Base-by-base conservation (phyloP, 2,888 invertebrate genomes). In the Incurvaria masculella region DNA sequence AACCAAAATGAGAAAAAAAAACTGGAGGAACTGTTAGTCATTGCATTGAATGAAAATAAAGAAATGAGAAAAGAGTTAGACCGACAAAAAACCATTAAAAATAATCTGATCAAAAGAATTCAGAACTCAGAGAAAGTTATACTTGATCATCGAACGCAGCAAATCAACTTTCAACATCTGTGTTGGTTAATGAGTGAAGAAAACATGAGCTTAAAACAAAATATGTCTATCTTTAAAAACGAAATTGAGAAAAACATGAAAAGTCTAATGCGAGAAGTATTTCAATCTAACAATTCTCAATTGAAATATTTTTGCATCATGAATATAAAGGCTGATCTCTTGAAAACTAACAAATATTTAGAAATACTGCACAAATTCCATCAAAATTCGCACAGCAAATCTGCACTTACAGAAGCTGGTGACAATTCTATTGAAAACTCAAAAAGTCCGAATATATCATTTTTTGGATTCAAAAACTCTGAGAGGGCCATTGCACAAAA, bases 41-140 rank as follows among this genome's bases (percentile, higher is more conserved):
- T 66, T n/a, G 67, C 68, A 26, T 60, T 71, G 46, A 61, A 63
- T 16, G 72, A 74, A 56, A 74, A 73, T 51, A 72, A 69, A 61
- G 65, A 63, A 50, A 62, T 72, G 21, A 61, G 63, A 58, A 60
- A 61, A 57, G 64, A 63, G 49, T 69, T 63, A 54, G 65, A 72
- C 43, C 56, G 69, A 38, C 69, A 72, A 50, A 62, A 51, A 2
- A 57, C 66, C 58, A 65, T 70, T 1, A 74, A 68, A 59, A 66
- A 62, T 46, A 62, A 69, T 56, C 61, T 73, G 2, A 51, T 58
- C 11, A 58, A 57, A 41, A 58, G 69, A 38, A 62, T 70, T 19
- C 68, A 71, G 55, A 62, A 64, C 14, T 62, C 64, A 1, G 63
- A 71, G 44, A 67, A 62, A 52, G 53, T 63, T 55, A 63, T 70